Evolutionary conservation across 2,797 vertebrate genomes (phyloP).

Genomic region (Nasua narica): DNA sequence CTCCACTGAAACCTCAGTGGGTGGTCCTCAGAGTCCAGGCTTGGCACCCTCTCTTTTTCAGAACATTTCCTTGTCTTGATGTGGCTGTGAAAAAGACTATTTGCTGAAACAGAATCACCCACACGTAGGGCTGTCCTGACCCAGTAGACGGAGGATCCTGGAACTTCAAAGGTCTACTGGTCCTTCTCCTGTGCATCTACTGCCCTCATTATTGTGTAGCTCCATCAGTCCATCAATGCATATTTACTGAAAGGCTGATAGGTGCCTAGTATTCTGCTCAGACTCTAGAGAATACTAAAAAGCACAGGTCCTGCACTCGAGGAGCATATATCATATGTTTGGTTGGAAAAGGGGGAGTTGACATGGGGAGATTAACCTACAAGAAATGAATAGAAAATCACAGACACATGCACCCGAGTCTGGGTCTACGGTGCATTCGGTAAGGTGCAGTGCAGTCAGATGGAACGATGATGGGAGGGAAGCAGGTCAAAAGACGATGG

Average conservation of each 20-base stretch:
- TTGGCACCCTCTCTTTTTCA: conserved; percentile 7
- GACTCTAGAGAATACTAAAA: not conserved
- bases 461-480: not conserved
- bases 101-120: conserved; percentile 14
- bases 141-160: not conserved
- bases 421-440: not conserved
- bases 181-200: not conserved
- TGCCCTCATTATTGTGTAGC: not conserved
- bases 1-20: conserved; percentile 14
- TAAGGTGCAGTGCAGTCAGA: not conserved
- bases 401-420: not conserved
- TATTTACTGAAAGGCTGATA: not conserved
- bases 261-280: not conserved
- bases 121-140: not conserved
- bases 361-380: not conserved
- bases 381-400: not conserved
- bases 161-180: not conserved
- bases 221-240: not conserved
- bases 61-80: conserved; percentile 6
- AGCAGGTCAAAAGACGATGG: not conserved
- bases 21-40: conserved; percentile 55
- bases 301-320: not conserved
- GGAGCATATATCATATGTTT: not conserved
- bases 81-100: not conserved
- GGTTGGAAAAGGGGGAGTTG: not conserved